phyloP scores from a whole-genome alignment of 2,797 vertebrate genomes.

The Mus caroli region DNA sequence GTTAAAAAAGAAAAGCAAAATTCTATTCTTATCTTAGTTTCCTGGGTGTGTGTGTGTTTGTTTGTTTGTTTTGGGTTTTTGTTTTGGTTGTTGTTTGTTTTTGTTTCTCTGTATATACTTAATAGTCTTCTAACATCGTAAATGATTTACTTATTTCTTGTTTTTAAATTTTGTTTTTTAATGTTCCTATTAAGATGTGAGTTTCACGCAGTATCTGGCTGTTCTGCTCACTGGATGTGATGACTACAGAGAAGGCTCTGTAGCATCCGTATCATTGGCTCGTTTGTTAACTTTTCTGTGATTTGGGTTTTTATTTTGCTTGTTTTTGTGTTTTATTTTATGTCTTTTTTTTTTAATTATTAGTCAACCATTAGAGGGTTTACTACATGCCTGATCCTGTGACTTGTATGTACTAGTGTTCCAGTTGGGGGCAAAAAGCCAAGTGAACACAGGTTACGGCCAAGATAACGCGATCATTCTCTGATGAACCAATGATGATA shows the following conservation, averaged over 20 bases:
- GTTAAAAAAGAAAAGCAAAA: not conserved
- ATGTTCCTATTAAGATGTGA: constrained; percentile 27
- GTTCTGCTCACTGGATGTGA: not conserved
- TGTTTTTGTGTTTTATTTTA: not conserved
- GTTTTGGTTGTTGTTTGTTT: not conserved
- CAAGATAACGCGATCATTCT: not conserved
- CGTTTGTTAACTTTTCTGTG: constrained; percentile 2
- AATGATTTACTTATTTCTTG: not conserved
- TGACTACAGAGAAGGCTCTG: not conserved
- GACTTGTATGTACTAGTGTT: not conserved
- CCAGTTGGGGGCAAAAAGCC: not conserved
- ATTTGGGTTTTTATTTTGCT: not conserved
- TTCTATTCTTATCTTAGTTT: not conserved
- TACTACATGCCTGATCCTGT: not conserved
- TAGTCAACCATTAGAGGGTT: not conserved
- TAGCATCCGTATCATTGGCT: not conserved
- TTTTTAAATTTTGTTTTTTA: constrained; percentile 40
- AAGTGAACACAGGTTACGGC: not conserved
- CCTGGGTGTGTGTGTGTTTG: not conserved
- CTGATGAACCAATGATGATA: not conserved
- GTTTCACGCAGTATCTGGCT: not conserved
- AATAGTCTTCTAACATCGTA: not conserved
- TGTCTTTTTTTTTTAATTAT: not conserved
- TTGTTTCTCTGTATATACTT: not conserved
- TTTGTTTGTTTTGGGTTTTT: not conserved